Percentiles rank a stretch among this genome's conserved stretches.
phyloP scores from a whole-genome alignment of 2,888 invertebrate species.

The Epistrophella euchroma region DNA sequence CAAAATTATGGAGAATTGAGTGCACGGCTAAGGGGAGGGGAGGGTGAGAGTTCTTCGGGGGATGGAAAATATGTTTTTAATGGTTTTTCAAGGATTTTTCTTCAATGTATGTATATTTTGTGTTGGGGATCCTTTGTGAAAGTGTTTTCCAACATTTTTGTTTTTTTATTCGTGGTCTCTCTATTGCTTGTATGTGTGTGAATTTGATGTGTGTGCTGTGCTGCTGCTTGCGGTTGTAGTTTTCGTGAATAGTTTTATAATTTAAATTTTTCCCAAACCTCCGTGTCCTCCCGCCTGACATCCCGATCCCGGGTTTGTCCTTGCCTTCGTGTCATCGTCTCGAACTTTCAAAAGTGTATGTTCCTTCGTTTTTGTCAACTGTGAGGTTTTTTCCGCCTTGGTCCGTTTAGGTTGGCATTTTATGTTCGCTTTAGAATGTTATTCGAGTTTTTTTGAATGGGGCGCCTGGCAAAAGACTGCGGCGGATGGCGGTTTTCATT shows the following conservation, averaged over 20 bases:
- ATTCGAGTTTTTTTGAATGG: constrained; percentile 38
- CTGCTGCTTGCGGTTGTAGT: constrained; percentile 71
- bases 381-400: constrained; percentile 48
- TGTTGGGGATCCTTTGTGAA: constrained; percentile 66
- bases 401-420: constrained; percentile 66
- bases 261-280: constrained; percentile 69
- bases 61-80: constrained; percentile 75
- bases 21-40: neutral
- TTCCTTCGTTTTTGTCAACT: constrained; percentile 48
- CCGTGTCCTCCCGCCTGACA: constrained; percentile 18
- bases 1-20: constrained; percentile 62
- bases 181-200: constrained; percentile 33
- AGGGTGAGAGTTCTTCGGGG: constrained; percentile 10
- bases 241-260: constrained; percentile 75
- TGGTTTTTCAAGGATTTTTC: constrained; percentile 75
- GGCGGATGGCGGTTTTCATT: constrained; percentile 54
- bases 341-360: constrained; percentile 53
- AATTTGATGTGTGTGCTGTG: constrained; percentile 40
- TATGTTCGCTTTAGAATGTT: constrained; percentile 74
- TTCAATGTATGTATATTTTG: constrained; percentile 33
- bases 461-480: constrained; percentile 68
- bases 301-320: constrained; percentile 12
- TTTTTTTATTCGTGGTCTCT: constrained; percentile 47
- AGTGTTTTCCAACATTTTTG: constrained; percentile 64
- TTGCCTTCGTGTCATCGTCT: constrained; percentile 41